A percentile compares a stretch with the other conserved stretches of the same genome.
phyloP scores from a whole-genome alignment of 2,888 invertebrate genomes.

The Sericinus montela region DNA sequence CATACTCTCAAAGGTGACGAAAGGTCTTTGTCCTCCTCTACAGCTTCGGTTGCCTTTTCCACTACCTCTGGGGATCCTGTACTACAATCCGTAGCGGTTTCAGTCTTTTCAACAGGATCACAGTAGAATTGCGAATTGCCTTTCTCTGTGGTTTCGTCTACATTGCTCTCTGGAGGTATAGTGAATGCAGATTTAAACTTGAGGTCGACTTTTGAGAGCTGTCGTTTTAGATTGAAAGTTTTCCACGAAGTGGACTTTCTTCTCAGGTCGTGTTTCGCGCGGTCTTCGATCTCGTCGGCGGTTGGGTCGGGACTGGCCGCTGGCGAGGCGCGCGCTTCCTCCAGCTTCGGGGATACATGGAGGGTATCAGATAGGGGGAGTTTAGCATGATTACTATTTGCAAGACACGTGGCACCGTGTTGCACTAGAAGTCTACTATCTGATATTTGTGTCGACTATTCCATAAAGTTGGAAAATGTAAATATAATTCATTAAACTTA shows the following conservation, averaged over 20 bases:
- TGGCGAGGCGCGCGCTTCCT: slow-evolving; percentile 41
- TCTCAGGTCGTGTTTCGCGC: slow-evolving; percentile 63
- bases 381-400: slow-evolving; percentile 28
- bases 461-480: neutral
- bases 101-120: slow-evolving; percentile 40
- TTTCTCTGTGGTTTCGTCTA: slow-evolving; percentile 44
- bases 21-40: slow-evolving; percentile 33
- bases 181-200: slow-evolving; percentile 84
- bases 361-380: slow-evolving; percentile 54
- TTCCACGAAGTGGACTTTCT: slow-evolving; percentile 87
- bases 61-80: slow-evolving; percentile 38
- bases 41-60: slow-evolving; percentile 26
- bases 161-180: slow-evolving; percentile 60
- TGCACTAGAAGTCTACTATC: too few species aligned
- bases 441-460: slow-evolving; percentile 7
- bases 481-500: neutral
- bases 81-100: slow-evolving; percentile 39
- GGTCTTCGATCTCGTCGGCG: slow-evolving; percentile 41
- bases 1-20: slow-evolving; percentile 57
- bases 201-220: slow-evolving; percentile 88
- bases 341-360: slow-evolving; percentile 60
- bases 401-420: too few species aligned
- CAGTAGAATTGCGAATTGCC: slow-evolving; percentile 63
- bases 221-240: slow-evolving; percentile 88
- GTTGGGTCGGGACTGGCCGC: slow-evolving; percentile 33